These are phyloP conservation scores for Tetranychus truncatus DNA, from an alignment of 2,888 invertebrate genomes.

Conservation along the genomic window DNA sequence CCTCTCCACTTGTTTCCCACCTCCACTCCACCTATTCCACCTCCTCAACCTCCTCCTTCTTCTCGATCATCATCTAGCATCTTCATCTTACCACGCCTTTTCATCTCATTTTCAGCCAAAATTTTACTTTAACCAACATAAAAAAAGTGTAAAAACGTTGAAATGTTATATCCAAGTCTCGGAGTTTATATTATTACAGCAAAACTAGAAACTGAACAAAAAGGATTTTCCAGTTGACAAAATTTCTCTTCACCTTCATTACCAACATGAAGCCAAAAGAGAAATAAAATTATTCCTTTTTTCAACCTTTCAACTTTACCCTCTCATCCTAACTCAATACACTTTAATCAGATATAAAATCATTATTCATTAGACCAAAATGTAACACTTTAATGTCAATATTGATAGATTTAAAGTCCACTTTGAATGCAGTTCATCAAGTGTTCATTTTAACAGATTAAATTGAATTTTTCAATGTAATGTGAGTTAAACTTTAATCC, in stretches of 20 bases:
- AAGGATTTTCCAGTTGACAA: neutral
- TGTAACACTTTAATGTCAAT: too few relatives aligned
- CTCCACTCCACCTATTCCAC: neutral
- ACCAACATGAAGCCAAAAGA: neutral
- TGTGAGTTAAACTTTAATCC: too few relatives aligned
- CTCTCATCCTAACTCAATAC: neutral
- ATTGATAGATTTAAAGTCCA: too few relatives aligned
- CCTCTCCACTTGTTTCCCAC: neutral
- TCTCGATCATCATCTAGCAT: constrained; percentile 52
- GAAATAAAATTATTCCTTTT: neutral
- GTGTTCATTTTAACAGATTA: too few relatives aligned
- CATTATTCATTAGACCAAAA: too few relatives aligned
- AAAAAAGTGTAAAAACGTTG: neutral
- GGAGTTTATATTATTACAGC: neutral
- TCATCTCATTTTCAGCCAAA: neutral
- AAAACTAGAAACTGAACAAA: neutral
- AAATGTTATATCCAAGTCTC: neutral
- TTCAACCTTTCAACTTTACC: neutral
- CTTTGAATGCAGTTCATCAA: too few relatives aligned
- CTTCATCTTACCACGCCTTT: constrained; percentile 38
- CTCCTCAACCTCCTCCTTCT: neutral
- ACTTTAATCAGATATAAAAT: too few relatives aligned
- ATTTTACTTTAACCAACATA: neutral
- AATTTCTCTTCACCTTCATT: neutral
- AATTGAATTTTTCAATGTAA: too few relatives aligned